Evolutionary conservation across 2,113 vertebrate species (phyloP), one percentile per base, ranked within the genome.

Genomic region (Ceuthmochares aereus): DNA sequence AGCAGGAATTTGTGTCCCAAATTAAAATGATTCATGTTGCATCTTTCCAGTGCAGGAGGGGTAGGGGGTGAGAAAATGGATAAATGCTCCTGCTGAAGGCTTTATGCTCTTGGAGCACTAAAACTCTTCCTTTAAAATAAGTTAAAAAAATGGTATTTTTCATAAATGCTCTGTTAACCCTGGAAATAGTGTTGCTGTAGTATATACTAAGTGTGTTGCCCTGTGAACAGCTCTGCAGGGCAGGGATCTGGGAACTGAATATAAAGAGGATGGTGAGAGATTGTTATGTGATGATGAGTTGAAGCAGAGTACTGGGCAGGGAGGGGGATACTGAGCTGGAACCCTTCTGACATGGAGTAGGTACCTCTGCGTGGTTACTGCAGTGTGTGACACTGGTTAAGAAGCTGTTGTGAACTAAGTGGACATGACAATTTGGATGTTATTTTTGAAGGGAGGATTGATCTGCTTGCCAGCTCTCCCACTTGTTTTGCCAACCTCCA

Each of bases 341-440:
- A 26, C 16, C 3, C 42, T 54, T 56, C 52, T 68, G 34, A 54
- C 11, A 9, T 0, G 0, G 25, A 49, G 36, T 34, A 52, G 32
- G 5, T 51, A 42, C 19, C 12, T 66, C 40, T 72, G 25, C n/a
- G 55, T 49, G 47, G 37, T 72, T 55, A 47, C 23, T 32, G 9
- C 43, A 13, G 17, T 30, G n/a, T 2, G 18, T 54, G 64, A 62
- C 30, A 12, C 19, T 23, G 12, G 25, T 29, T 27, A 26, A 30
- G 47, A 73, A 64, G 52, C 8, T 2, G 1, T 2, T n/a, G 37
- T 43, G 55, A 69, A 3, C 16, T 21, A 42, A 32, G 13, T 20
- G 40, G 30, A 45, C 0, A 0, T 4, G 2, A 21, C 11, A 40
- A 8, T 60, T 37, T 36, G 18, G 13, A 7, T 26, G 11, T 68